These are phyloP conservation scores for Psephotus haematonotus DNA, from an alignment of 2,113 vertebrate genomes.

Conservation along the genomic window DNA sequence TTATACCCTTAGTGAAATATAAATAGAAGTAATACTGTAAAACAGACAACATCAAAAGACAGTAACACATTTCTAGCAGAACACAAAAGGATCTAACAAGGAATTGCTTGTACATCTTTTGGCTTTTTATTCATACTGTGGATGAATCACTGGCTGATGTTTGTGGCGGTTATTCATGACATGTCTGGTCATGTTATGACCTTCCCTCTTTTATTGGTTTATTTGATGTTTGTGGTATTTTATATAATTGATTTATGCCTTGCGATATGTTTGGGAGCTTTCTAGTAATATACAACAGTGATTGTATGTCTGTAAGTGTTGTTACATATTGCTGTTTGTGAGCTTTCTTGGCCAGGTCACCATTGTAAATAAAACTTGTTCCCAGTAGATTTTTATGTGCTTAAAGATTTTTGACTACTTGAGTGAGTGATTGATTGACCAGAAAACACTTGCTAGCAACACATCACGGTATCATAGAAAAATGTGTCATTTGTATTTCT, in stretches of 20 bases:
- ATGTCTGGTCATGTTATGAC: slow-evolving; percentile 73
- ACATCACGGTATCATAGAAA: background rate
- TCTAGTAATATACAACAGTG: slow-evolving; percentile 68
- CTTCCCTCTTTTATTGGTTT: slow-evolving; percentile 75
- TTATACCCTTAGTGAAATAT: background rate
- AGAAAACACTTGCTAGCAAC: slow-evolving; percentile 29
- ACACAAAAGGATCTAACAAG: slow-evolving; percentile 13
- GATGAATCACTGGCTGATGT: slow-evolving; percentile 67
- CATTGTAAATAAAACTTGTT: slow-evolving; percentile 62
- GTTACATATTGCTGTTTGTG: slow-evolving; percentile 49
- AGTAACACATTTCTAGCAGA: slow-evolving; percentile 25
- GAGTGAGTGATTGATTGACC: slow-evolving; percentile 49
- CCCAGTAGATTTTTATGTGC: slow-evolving; percentile 56
- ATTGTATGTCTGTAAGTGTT: slow-evolving; percentile 58
- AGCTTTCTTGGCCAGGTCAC: slow-evolving; percentile 52
- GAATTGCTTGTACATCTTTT: slow-evolving; percentile 53
- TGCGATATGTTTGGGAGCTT: slow-evolving; percentile 58
- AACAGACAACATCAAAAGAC: slow-evolving; percentile 20
- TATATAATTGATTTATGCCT: slow-evolving; percentile 77
- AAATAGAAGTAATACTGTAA: background rate
- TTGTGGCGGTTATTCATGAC: slow-evolving; percentile 71
- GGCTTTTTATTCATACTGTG: slow-evolving; percentile 40
- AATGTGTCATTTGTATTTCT: background rate
- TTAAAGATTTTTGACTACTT: slow-evolving; percentile 59
- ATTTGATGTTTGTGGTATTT: slow-evolving; percentile 73